Base-by-base conservation (phyloP, 2,888 invertebrate genomes). In the Noctua pronuba region DNA sequence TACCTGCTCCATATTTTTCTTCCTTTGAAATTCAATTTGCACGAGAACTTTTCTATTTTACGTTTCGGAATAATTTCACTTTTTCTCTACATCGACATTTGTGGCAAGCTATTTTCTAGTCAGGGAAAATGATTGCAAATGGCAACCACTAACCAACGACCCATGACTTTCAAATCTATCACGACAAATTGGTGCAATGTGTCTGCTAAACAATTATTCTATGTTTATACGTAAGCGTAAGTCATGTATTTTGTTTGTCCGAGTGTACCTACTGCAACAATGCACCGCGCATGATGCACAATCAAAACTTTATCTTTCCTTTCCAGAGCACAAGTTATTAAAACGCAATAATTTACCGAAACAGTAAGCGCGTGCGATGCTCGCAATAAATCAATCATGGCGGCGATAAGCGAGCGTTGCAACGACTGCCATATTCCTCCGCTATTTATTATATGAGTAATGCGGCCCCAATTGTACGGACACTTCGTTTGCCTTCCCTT, bases 331-430 rank as follows among this genome's bases (percentile, higher is more conserved):
- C 55, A n/a, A 64, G 64, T 67, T 46, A 84, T 78, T 85, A 73
- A 69, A 75, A 55, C 8, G 64, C 75, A 82, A 85, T 85, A 81
- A 75, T 85, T 85, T 68, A 71, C 70, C 62, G 62, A 60, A 46
- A 65, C 74, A 85, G 65, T 72, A 73, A 75, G 72, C 74, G 73
- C 66, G 44, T 49, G 76, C 74, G 77, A 71, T 60, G 64, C 66
- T 41, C n/a, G 73, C 80, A 65, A 86, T 86, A 76, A 86, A 86
- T 86, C 86, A 86, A 84, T 86, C 81, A 79, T 70, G 76, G 74
- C 75, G 66, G 75, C 79, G 84, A 80, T 73, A 74, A 82, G 75
- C 77, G 74, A 58, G 44, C 77, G 74, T 60, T 83, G 84, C 84
- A 65, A 31, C 60, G 64, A 60, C 71, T 68, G 67, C 73, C 72